A percentile compares a stretch with the other conserved stretches of the same genome.
These are phyloP conservation scores for Mycteria americana DNA, from an alignment of 2,797 vertebrate species.

Conservation along the genomic window DNA sequence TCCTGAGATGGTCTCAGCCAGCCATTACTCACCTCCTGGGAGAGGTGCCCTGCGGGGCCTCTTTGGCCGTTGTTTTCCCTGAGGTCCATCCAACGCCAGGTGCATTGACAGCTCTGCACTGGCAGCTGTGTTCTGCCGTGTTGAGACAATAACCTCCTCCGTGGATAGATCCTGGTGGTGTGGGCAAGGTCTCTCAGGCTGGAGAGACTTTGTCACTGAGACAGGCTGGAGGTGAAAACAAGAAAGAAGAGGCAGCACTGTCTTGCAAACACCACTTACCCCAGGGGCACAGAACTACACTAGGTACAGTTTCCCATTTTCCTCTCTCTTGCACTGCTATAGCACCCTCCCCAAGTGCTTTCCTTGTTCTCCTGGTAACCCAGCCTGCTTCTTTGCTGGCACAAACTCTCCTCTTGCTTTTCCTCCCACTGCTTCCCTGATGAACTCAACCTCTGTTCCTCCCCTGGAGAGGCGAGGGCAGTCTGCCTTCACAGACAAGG, in stretches of 20 bases:
- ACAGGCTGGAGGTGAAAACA: background rate
- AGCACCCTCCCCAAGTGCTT: background rate
- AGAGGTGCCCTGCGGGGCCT: background rate
- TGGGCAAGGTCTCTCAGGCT: background rate
- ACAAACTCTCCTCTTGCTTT: background rate
- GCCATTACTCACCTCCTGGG: background rate
- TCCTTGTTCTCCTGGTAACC: background rate
- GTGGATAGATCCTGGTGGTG: background rate
- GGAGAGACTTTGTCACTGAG: background rate
- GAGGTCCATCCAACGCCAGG: background rate
- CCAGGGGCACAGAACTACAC: background rate
- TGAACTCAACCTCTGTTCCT: background rate
- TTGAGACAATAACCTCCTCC: background rate
- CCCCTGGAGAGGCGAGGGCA: background rate
- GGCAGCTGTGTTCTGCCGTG: background rate
- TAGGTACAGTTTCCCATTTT: background rate
- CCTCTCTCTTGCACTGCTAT: background rate
- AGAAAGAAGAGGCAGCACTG: background rate
- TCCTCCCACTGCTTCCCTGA: background rate
- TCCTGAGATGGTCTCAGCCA: background rate
- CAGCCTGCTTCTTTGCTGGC: background rate
- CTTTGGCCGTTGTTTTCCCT: background rate
- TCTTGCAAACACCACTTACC: background rate
- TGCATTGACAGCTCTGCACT: background rate
- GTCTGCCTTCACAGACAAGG: background rate